Evolutionary conservation across 2,797 vertebrate genomes (phyloP).

Genomic region (Huso huso): DNA sequence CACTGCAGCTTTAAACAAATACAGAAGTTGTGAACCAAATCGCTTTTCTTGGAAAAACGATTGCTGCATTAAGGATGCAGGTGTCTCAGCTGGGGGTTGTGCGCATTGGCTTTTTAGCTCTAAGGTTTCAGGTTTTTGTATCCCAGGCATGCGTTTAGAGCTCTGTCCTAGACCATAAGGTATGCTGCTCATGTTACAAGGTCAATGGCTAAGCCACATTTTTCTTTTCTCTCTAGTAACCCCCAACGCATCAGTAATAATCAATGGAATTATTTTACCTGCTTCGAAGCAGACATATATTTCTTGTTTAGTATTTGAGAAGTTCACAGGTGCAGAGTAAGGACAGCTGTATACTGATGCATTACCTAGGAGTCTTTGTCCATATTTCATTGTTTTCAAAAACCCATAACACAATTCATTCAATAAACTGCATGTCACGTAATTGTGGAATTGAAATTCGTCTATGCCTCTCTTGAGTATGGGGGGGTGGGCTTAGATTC

Average conservation of each 20-base stretch:
- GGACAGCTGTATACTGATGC: not conserved
- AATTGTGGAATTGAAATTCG: too few species aligned
- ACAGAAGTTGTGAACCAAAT: too few species aligned
- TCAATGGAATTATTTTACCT: conserved; percentile 34
- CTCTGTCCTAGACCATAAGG: conserved; percentile 35
- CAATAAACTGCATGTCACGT: too few species aligned
- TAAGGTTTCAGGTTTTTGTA: conserved; percentile 40
- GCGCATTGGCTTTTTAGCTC: conserved; percentile 22
- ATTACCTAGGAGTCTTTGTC: too few species aligned
- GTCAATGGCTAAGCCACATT: conserved; percentile 34
- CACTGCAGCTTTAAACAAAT: too few species aligned
- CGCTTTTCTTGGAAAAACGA: conserved; percentile 18
- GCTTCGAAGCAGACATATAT: conserved; percentile 12
- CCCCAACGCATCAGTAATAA: conserved; percentile 19
- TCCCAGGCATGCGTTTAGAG: conserved; percentile 36
- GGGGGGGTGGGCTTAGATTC: too few species aligned
- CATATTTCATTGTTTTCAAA: too few species aligned
- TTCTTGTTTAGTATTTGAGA: conserved; percentile 10
- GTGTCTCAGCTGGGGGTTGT: conserved; percentile 26
- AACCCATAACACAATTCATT: too few species aligned
- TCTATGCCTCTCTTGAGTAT: too few species aligned
- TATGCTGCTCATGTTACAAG: conserved; percentile 54
- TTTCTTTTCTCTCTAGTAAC: conserved; percentile 6
- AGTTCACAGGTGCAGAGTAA: not conserved
- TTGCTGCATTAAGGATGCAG: conserved; percentile 21